Percentiles rank a stretch among this genome's conserved stretches.
Evolutionary conservation across 2,888 invertebrate species (phyloP).

Genomic region (Ophioninae sp.): DNA sequence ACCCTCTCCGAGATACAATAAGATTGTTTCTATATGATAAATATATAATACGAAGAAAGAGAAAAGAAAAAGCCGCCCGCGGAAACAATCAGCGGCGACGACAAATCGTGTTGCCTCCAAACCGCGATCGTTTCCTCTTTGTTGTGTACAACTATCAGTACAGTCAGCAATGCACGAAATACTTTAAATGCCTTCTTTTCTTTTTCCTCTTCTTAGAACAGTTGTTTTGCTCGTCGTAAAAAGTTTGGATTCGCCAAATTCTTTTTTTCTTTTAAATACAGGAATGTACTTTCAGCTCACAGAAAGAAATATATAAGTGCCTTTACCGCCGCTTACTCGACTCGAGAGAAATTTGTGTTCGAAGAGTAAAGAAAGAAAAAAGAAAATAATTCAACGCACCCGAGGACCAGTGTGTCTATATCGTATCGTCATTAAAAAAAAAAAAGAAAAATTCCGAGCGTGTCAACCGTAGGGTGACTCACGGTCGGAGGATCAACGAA

Average conservation of each 20-base stretch:
- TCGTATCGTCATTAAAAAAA: not conserved
- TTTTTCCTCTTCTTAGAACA: conserved; percentile 22
- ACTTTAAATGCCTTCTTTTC: conserved; percentile 54
- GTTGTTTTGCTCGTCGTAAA: conserved; percentile 49
- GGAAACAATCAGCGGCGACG: conserved; percentile 40
- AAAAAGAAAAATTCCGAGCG: not conserved
- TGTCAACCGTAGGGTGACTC: not conserved
- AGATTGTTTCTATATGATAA: conserved; percentile 57
- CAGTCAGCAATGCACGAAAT: conserved; percentile 58
- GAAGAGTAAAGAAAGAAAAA: conserved; percentile 60
- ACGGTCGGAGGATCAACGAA: not conserved
- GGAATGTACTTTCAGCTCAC: conserved; percentile 75
- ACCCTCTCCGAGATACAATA: conserved; percentile 53
- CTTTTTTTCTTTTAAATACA: conserved; percentile 67
- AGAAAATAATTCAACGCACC: conserved; percentile 47
- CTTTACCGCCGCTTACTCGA: conserved; percentile 58
- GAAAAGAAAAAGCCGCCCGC: conserved; percentile 35
- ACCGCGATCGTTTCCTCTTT: conserved; percentile 31
- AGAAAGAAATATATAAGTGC: conserved; percentile 68
- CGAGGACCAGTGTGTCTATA: not conserved
- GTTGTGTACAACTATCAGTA: conserved; percentile 4
- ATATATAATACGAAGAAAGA: conserved; percentile 56
- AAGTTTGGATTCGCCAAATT: conserved; percentile 57
- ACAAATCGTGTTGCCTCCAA: conserved; percentile 25
- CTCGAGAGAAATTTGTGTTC: conserved; percentile 28